Evolutionary conservation across 2,113 vertebrate genomes (phyloP).

Genomic region (Leuciscus idus): DNA sequence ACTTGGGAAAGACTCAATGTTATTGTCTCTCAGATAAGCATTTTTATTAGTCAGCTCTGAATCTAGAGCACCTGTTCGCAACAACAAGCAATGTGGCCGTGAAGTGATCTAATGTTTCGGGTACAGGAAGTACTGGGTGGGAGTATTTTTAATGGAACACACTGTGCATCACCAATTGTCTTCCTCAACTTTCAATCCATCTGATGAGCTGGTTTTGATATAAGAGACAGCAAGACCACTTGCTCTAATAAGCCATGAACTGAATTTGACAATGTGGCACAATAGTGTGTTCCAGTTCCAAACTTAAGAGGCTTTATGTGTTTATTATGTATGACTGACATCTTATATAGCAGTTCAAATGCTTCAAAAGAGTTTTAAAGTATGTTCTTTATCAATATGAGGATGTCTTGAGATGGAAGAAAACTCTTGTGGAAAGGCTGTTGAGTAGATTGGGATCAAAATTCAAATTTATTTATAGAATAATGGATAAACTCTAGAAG

Average conservation of each 20-base stretch:
- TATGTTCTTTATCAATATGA: slow-evolving; percentile 1
- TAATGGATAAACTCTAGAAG: background rate
- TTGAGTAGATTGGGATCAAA: background rate
- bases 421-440: background rate
- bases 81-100: slow-evolving; percentile 30
- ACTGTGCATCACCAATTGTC: slow-evolving; percentile 53
- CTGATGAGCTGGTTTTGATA: slow-evolving; percentile 20
- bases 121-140: slow-evolving; percentile 31
- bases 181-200: slow-evolving; percentile 43
- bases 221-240: background rate
- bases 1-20: slow-evolving; percentile 17
- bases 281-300: slow-evolving; percentile 27
- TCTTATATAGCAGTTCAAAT: slow-evolving; percentile 5
- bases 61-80: slow-evolving; percentile 39
- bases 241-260: background rate
- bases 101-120: slow-evolving; percentile 29
- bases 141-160: slow-evolving; percentile 52
- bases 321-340: background rate
- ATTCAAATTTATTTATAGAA: background rate
- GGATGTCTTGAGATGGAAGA: background rate
- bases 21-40: slow-evolving; percentile 42
- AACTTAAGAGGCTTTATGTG: background rate
- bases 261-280: slow-evolving; percentile 31
- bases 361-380: background rate
- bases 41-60: slow-evolving; percentile 35